These are phyloP conservation scores for Suricata suricatta DNA, from an alignment of 2,113 vertebrate genomes.

Conservation along the genomic window DNA sequence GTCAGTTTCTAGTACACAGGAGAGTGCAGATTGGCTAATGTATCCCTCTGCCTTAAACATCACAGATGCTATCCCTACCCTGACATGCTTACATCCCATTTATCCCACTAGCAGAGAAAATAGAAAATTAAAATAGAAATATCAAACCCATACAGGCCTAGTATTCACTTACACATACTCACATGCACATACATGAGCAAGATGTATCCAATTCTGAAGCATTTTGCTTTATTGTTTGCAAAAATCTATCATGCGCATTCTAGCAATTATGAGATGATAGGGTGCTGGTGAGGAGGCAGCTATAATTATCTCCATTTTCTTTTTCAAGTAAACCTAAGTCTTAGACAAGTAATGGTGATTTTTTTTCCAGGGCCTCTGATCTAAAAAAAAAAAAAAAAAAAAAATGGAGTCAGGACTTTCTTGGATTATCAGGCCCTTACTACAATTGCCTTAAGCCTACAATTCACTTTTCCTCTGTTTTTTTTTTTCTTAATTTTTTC, in stretches of 20 bases:
- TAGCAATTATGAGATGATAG: not conserved
- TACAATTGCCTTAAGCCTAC: not conserved
- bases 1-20: not conserved
- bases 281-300: not conserved
- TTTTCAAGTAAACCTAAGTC: not conserved
- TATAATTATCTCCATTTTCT: not conserved
- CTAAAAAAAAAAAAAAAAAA: not conserved
- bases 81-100: not conserved
- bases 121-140: not conserved
- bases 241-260: not conserved
- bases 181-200: not conserved
- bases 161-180: not conserved
- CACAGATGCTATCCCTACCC: not conserved
- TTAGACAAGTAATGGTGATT: not conserved
- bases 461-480: not conserved
- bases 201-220: not conserved
- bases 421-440: not conserved
- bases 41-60: not conserved
- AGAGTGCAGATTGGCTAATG: not conserved
- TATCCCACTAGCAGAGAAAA: not conserved
- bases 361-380: not conserved
- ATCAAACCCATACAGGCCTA: not conserved
- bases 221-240: not conserved
- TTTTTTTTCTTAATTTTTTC: too few relatives aligned
- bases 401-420: not conserved